phyloP scores from a whole-genome alignment of 2,888 invertebrate genomes.

The Subacronicta megacephala region DNA sequence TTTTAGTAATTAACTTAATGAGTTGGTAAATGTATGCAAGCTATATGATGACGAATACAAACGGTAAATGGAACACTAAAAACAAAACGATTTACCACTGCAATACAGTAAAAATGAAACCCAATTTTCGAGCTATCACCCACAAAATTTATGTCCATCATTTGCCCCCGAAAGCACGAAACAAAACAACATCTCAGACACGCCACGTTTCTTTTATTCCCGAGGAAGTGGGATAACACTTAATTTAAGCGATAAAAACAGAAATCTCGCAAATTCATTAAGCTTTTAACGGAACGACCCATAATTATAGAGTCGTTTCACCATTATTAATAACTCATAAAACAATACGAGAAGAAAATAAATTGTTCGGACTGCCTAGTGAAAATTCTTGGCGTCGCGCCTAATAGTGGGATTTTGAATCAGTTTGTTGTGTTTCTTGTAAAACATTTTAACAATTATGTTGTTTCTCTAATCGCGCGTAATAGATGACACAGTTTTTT shows the following conservation, averaged over 20 bases:
- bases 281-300: constrained; percentile 60
- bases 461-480: constrained; percentile 47
- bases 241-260: constrained; percentile 59
- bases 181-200: constrained; percentile 46
- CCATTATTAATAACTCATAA: constrained; percentile 61
- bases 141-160: constrained; percentile 47
- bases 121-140: constrained; percentile 42
- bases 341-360: constrained; percentile 58
- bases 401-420: constrained; percentile 52
- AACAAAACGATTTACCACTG: constrained; percentile 22
- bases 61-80: constrained; percentile 17
- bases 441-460: constrained; percentile 56
- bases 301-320: constrained; percentile 58
- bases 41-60: constrained; percentile 15
- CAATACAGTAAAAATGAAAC: constrained; percentile 43
- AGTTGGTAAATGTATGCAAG: constrained; percentile 1
- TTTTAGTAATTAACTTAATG: not conserved
- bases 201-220: constrained; percentile 54
- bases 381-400: constrained; percentile 57
- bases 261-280: constrained; percentile 62
- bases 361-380: constrained; percentile 53
- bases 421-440: constrained; percentile 47
- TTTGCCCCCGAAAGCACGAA: constrained; percentile 34
- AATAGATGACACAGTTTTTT: constrained; percentile 40
- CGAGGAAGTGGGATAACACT: constrained; percentile 55